Evolutionary conservation across 2,797 vertebrate genomes (phyloP), one percentile per base, ranked within the genome.

Genomic region (Mus caroli): DNA sequence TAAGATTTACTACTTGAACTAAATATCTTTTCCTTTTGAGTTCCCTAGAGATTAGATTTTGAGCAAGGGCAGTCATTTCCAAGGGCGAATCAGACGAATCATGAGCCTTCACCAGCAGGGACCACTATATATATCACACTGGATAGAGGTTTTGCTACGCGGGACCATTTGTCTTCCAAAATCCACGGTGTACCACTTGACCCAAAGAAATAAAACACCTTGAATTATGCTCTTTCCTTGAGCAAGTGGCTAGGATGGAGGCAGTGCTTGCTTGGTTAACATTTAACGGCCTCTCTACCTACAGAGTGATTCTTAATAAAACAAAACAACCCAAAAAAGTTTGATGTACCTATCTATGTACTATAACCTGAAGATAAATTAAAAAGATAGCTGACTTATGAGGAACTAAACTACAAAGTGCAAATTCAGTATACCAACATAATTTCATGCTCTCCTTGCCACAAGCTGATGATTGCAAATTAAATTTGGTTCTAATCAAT

Each of bases 401-500:
- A 88, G 95, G 91, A 95, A 95, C 56, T 5, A 96, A 88, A 87
- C 85, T 94, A 80, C 93, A 91, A 95, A 96, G 95, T 43, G 19
- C 56, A 93, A 1, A 97, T 93, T 89, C 83, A 93, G 46, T 58
- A 87, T 62, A 92, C 83, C 82, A 40, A 69, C 91, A 69, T 94
- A 64, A 67, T 97, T 90, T 95, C 88, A 97, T 95, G 95, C 46
- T 93, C 90, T 79, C 79, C 62, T 96, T 92, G 15, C 79, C 75
- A 86, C 94, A 28, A 76, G 50, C 95, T 96, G 87, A 89, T 92
- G 67, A 91, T 58, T 82, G 60, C 80, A 96, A 97, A 97, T 97
- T 97, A 96, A 97, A 97, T 96, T 97, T 96, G 96, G 95, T 88
- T 93, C 94, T 96, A 82, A 97, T 96, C 95, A 97, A 82, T 73